These are phyloP conservation scores for Ptychadena robeensis DNA, from an alignment of 2,797 vertebrate genomes.

Conservation along the genomic window DNA sequence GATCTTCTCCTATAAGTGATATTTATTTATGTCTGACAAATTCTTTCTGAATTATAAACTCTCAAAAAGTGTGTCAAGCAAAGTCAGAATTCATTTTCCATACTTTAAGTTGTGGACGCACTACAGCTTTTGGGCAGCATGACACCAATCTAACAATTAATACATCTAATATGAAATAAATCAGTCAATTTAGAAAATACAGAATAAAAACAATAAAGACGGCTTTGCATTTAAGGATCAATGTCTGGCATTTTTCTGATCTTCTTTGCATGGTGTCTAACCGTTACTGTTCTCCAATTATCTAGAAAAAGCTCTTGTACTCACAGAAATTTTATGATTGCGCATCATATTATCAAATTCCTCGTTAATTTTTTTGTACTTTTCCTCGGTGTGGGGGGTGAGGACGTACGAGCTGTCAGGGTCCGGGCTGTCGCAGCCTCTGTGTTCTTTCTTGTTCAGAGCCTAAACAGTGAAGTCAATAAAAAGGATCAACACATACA, in stretches of 20 bases:
- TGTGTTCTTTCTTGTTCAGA: conserved; percentile 99
- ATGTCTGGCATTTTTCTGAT: neutral
- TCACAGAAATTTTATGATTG: conserved; percentile 99
- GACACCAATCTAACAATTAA: too few species aligned
- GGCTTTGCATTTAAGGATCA: neutral
- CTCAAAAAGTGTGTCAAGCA: too few species aligned
- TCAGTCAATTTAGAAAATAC: neutral
- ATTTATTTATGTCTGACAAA: too few species aligned
- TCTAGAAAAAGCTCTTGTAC: conserved; percentile 73
- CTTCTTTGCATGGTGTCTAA: neutral
- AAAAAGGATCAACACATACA: conserved; percentile 98
- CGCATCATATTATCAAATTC: conserved; percentile 99
- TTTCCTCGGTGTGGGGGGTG: conserved; percentile 99
- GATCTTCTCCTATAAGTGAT: neutral
- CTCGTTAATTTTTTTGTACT: conserved; percentile 99
- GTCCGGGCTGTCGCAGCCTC: conserved; percentile 99
- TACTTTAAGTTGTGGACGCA: too few species aligned
- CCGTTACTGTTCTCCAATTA: neutral
- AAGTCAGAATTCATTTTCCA: too few species aligned
- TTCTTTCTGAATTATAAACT: too few species aligned
- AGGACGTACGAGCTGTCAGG: conserved; percentile 99
- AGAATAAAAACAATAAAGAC: neutral
- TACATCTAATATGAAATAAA: too few species aligned
- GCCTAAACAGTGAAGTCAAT: conserved; percentile 99
- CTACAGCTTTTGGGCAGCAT: too few species aligned